phyloP scores from a whole-genome alignment of 2,113 vertebrate species.

The Motacilla alba region DNA sequence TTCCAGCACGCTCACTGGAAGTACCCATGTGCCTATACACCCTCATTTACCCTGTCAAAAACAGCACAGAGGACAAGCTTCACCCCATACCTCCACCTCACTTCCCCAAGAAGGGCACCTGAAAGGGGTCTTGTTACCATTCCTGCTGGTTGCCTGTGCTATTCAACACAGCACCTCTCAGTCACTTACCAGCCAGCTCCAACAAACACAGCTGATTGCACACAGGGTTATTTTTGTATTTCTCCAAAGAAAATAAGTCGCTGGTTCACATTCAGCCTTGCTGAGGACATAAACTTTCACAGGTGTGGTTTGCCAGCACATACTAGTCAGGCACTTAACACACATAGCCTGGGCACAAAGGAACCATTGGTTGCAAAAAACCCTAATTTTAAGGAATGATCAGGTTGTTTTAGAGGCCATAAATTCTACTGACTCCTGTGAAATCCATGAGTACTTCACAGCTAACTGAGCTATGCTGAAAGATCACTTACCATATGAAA shows the following conservation, averaged over 20 bases:
- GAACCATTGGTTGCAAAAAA: not conserved
- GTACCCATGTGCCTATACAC: not conserved
- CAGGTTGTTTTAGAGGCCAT: not conserved
- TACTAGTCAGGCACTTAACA: not conserved
- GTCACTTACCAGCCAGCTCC: not conserved
- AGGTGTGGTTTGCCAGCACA: not conserved
- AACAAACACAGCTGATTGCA: not conserved
- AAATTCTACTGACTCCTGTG: not conserved
- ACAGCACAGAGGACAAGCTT: not conserved
- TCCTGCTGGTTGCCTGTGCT: not conserved
- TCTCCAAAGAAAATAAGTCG: not conserved
- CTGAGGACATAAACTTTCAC: not conserved
- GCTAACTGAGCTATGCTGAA: not conserved
- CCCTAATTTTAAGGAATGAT: not conserved
- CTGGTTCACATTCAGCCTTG: not conserved
- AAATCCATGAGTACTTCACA: not conserved
- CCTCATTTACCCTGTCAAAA: not conserved
- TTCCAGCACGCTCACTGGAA: not conserved
- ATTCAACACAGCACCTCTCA: not conserved
- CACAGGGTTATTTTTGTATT: not conserved
- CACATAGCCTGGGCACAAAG: not conserved
- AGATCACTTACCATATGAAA: conserved; percentile 20
- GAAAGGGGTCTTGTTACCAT: not conserved
- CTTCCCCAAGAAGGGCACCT: not conserved
- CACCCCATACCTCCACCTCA: not conserved